Conservation (phyloP, 2,888 invertebrate species). For the Acanthosoma haemorrhoidale region DNA sequence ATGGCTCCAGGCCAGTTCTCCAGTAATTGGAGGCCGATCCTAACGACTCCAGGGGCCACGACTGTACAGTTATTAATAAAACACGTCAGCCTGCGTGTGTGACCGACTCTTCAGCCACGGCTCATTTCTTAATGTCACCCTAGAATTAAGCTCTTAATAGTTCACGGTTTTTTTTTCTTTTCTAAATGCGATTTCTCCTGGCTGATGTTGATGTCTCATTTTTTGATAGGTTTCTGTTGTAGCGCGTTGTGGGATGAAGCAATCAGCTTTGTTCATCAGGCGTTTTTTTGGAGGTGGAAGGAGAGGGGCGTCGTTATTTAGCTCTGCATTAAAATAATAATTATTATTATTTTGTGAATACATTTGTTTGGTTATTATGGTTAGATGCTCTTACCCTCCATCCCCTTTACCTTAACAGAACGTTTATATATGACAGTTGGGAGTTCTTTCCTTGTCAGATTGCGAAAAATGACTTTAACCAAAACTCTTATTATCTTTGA, state of each 20-base stretch:
- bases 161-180: neutral
- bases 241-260: neutral
- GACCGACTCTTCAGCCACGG: neutral
- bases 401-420: too few relatives aligned
- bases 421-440: too few relatives aligned
- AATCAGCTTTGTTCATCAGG: neutral
- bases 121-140: neutral
- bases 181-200: neutral
- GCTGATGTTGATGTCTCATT: neutral
- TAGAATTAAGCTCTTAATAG: neutral
- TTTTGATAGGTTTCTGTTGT: neutral
- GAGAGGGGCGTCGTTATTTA: too few relatives aligned
- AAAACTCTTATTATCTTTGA: too few relatives aligned
- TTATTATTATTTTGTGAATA: too few relatives aligned
- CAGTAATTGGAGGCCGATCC: neutral
- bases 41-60: neutral
- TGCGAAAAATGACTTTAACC: too few relatives aligned
- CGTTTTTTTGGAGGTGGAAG: neutral
- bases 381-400: too few relatives aligned
- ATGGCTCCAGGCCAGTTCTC: neutral
- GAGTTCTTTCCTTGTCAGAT: too few relatives aligned
- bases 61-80: constrained; percentile 10
- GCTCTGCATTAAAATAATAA: too few relatives aligned
- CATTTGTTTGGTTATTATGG: too few relatives aligned
- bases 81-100: constrained; percentile 1